Percentiles rank a stretch among this genome's conserved stretches.
Evolutionary conservation across 1,140 invertebrate genomes (phyloP).

Genomic region (Anagrus nilaparvatae): DNA sequence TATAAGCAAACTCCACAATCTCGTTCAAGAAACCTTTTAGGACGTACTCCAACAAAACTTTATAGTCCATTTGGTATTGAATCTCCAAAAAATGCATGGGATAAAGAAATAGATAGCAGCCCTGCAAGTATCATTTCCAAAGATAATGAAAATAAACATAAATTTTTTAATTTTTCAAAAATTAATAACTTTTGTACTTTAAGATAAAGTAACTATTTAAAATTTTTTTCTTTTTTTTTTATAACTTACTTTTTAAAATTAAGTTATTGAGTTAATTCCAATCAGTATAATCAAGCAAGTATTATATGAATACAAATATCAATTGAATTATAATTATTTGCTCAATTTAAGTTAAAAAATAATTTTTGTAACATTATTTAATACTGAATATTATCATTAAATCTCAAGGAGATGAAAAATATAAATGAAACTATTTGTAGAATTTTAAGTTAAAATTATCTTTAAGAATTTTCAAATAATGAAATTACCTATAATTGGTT

Average conservation of each 20-base stretch:
- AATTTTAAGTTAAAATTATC: no score
- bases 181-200: slow-evolving; percentile 29
- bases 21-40: slow-evolving; percentile 43
- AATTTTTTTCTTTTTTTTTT: neutral
- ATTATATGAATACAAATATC: no score
- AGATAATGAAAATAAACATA: slow-evolving; percentile 8
- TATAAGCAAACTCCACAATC: slow-evolving; percentile 42
- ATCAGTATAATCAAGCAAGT: no score
- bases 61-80: slow-evolving; percentile 56
- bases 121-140: slow-evolving; percentile 6
- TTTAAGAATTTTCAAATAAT: neutral
- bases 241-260: neutral
- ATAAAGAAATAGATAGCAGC: slow-evolving; percentile 28
- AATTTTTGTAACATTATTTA: no score
- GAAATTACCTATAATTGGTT: neutral
- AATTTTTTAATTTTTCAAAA: slow-evolving; percentile 28
- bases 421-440: no score
- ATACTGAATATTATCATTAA: no score
- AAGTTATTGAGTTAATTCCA: no score
- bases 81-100: slow-evolving; percentile 40
- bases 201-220: slow-evolving; percentile 22
- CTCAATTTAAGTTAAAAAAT: no score
- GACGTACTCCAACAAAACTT: slow-evolving; percentile 52
- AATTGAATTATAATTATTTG: no score
- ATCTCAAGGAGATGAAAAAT: no score